Evolutionary conservation across 2,113 vertebrate genomes (phyloP), one percentile per base, ranked within the genome.

Genomic region (Urocitellus parryii): DNA sequence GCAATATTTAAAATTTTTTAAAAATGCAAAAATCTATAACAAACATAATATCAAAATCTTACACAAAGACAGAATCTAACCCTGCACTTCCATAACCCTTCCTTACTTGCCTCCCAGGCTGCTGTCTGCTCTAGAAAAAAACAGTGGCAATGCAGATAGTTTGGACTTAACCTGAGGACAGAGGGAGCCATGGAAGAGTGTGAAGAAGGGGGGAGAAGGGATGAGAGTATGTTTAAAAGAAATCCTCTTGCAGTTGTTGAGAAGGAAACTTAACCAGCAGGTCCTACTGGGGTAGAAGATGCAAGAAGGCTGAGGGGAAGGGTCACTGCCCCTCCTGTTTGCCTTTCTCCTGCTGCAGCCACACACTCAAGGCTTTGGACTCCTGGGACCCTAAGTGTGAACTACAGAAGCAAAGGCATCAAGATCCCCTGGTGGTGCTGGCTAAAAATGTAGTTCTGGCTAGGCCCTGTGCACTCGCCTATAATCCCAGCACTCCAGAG

Each of bases 101-200:
- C n/a, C 45, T 93, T 58, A 13, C 45, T 88, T 37, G 74, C 37
- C 73, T 96, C 29, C 84, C 78, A 80, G 74, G 78, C 56, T 61
- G 32, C 45, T n/a, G 4, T 29, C 16, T 34, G 42, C 17, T 51
- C 56, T 22, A n/a, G 18, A 80, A 39, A 9, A 81, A 56, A 58
- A 34, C 61, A 34, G 20, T 42, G 32, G 34, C 67, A 18, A 4
- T 5, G 53, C 70, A 93, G 53, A 39, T n/a, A 32, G 12, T 90
- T n/a, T 76, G 45, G 45, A 12, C 9, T 61, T 45, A 61, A 67
- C 29, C 67, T 27, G 74, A 91, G 68, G 63, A 78, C 12, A 68
- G 9, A 13, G n/a, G 81, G 67, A 42, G 20, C 56, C 20, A 4
- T 12, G 0, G 37, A 56, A 61, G 58, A 51, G 5, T 10, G 5